Evolutionary conservation across 2,113 vertebrate genomes (phyloP).

Genomic region (Gnathochromis pfefferi): DNA sequence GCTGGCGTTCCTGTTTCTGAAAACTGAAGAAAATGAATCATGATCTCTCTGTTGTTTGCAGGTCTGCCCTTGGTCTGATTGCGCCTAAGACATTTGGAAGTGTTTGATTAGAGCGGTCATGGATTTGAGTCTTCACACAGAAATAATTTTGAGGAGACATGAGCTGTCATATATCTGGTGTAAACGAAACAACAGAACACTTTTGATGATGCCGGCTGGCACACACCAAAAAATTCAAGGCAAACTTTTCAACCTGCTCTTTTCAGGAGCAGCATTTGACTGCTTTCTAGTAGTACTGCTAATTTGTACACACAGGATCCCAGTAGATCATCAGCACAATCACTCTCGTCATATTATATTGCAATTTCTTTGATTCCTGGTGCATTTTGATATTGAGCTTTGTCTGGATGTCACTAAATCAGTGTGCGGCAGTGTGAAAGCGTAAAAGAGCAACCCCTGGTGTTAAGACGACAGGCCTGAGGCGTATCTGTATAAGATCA

Average conservation of each 20-base stretch:
- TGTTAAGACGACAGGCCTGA: not conserved
- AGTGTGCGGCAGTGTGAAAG: not conserved
- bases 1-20: not conserved
- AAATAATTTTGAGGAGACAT: not conserved
- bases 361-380: not conserved
- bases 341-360: not conserved
- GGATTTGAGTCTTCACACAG: not conserved
- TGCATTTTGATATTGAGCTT: not conserved
- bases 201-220: not conserved
- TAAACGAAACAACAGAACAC: not conserved
- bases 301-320: not conserved
- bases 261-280: not conserved
- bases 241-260: not conserved
- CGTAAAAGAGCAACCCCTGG: not conserved
- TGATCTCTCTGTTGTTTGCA: not conserved
- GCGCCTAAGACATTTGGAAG: not conserved
- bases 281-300: not conserved
- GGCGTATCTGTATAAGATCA: not conserved
- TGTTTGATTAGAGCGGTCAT: not conserved
- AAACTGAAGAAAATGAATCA: not conserved
- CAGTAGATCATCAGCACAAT: not conserved
- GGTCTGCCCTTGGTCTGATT: not conserved
- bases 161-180: not conserved
- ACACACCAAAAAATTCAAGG: not conserved
- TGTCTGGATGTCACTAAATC: not conserved